These are phyloP conservation scores for Poicephalus meyeri DNA, from an alignment of 2,113 vertebrate species.

Conservation along the genomic window DNA sequence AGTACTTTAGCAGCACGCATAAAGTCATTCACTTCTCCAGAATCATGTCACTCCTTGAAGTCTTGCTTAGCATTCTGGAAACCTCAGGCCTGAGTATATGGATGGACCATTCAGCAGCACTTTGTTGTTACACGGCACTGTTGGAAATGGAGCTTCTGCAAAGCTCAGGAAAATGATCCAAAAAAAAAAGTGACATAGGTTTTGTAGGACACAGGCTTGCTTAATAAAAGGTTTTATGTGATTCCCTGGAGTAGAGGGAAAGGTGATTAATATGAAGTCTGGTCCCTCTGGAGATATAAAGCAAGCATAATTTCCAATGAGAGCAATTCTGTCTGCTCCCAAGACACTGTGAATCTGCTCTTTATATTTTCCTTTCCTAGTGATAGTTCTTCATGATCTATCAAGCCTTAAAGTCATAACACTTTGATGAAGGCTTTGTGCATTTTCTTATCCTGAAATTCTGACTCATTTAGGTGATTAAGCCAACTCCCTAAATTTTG, in stretches of 20 bases:
- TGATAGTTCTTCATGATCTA: neutral
- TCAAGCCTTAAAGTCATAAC: neutral
- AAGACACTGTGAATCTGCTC: neutral
- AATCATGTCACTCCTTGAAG: neutral
- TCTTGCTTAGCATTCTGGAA: neutral
- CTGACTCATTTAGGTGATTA: neutral
- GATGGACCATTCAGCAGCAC: neutral
- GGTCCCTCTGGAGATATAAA: neutral
- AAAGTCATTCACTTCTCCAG: neutral
- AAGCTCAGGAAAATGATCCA: neutral
- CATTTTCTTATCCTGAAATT: neutral
- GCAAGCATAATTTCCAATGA: neutral
- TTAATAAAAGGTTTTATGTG: neutral
- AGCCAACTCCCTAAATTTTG: neutral
- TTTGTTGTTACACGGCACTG: neutral
- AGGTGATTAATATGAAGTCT: neutral
- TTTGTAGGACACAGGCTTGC: neutral
- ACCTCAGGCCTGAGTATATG: neutral
- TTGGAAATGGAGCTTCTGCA: neutral
- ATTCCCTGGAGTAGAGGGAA: neutral
- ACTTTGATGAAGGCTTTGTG: neutral
- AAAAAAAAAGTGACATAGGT: neutral
- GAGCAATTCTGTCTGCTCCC: neutral
- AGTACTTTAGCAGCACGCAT: neutral
- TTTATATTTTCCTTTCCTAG: neutral